Conservation (phyloP, 2,113 vertebrate genomes). For the Hyaena hyaena region DNA sequence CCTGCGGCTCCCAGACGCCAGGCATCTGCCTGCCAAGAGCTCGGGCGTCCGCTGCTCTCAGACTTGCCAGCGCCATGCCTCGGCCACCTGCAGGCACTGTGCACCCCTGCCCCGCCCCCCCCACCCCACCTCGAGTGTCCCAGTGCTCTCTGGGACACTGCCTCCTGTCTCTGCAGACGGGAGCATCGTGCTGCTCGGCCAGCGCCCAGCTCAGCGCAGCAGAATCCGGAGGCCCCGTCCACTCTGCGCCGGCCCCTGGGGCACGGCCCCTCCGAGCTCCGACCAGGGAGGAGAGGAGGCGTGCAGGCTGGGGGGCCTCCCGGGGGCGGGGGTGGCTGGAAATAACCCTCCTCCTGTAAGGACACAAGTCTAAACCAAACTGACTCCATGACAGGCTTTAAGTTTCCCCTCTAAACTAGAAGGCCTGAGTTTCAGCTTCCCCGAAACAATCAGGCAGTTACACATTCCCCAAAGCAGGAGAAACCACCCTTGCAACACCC, state of each 20-base stretch:
- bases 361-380: too few relatives aligned
- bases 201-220: neutral
- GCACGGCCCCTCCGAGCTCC: rapidly evolving
- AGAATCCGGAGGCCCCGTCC: too few relatives aligned
- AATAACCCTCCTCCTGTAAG: neutral
- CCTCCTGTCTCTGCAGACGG: neutral
- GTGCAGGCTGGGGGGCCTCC: too few relatives aligned
- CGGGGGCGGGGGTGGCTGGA: neutral
- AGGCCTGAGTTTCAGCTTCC: too few relatives aligned
- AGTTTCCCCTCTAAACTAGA: too few relatives aligned
- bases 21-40: neutral
- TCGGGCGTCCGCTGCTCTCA: neutral
- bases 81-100: neutral
- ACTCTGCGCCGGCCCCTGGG: rapidly evolving
- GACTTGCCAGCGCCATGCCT: rapidly evolving
- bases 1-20: rapidly evolving
- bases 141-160: neutral
- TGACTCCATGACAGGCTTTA: too few relatives aligned
- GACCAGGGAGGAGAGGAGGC: neutral
- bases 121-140: neutral
- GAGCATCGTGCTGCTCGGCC: too few relatives aligned
- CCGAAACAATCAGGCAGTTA: too few relatives aligned
- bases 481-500: too few relatives aligned
- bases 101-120: neutral
- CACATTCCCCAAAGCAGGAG: too few relatives aligned